Evolutionary conservation across 2,113 vertebrate genomes (phyloP).

Genomic region (Ammodramus savannarum): DNA sequence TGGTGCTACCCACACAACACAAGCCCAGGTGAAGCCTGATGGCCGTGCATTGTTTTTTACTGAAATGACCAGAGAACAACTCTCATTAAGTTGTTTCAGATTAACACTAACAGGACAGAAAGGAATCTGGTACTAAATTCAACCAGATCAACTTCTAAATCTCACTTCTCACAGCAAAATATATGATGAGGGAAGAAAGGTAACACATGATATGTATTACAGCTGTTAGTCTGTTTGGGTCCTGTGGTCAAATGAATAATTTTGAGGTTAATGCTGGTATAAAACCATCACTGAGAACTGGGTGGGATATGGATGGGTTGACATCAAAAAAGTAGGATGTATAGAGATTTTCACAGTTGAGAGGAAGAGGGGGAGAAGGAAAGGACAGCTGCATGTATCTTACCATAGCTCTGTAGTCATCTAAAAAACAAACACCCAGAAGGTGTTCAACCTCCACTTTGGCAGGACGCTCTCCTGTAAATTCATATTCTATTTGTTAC

Average conservation of each 20-base stretch:
- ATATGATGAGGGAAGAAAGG: not conserved
- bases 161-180: not conserved
- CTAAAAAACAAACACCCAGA: not conserved
- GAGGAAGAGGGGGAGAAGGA: not conserved
- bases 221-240: not conserved
- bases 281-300: not conserved
- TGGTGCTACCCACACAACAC: rapidly evolving
- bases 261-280: not conserved
- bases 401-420: not conserved
- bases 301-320: not conserved
- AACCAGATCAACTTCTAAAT: not conserved
- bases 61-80: not conserved
- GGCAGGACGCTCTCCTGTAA: not conserved
- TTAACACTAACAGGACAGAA: not conserved
- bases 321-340: not conserved
- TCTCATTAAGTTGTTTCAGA: not conserved
- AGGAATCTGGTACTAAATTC: not conserved
- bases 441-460: not conserved
- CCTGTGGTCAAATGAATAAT: not conserved
- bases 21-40: not conserved
- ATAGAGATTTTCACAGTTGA: not conserved
- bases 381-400: not conserved
- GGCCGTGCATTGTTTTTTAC: rapidly evolving
- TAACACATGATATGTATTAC: not conserved
- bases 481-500: not conserved